Conservation (phyloP, 2,888 invertebrate genomes). For the Thymelicus lineola region DNA sequence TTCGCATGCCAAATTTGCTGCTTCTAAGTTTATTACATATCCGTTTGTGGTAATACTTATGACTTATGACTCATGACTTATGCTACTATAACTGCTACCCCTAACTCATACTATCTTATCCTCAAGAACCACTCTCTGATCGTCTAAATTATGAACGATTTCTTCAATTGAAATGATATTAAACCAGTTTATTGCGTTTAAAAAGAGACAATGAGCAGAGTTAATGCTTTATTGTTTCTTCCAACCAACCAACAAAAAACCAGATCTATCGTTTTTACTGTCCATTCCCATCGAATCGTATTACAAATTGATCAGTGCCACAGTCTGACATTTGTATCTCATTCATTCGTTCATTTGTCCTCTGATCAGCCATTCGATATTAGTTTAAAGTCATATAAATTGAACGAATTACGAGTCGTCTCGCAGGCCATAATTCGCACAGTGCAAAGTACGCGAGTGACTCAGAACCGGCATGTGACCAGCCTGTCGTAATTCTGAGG, state of each 20-base stretch:
- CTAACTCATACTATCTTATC: too few relatives aligned
- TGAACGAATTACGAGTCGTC: conserved; percentile 30
- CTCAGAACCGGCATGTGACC: conserved; percentile 11
- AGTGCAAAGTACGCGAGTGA: conserved; percentile 26
- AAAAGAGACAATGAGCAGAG: too few relatives aligned
- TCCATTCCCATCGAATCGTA: conserved; percentile 8
- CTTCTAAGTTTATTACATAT: too few relatives aligned
- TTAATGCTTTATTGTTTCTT: too few relatives aligned
- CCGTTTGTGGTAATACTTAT: too few relatives aligned
- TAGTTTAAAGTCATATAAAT: conserved; percentile 37
- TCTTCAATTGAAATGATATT: too few relatives aligned
- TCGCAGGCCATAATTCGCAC: conserved; percentile 27
- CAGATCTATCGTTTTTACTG: not conserved
- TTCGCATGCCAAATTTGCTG: too few relatives aligned
- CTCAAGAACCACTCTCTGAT: not conserved
- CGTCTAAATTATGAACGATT: too few relatives aligned
- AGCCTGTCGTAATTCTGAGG: not conserved
- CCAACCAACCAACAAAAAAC: not conserved
- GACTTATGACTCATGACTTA: too few relatives aligned
- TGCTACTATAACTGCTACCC: too few relatives aligned
- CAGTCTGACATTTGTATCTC: conserved; percentile 22
- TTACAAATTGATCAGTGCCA: conserved; percentile 20
- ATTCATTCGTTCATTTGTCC: conserved; percentile 27
- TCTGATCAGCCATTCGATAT: conserved; percentile 31
- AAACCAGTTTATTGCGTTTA: too few relatives aligned